A percentile compares a stretch with the other conserved stretches of the same genome.
Conservation (phyloP, 2,888 invertebrate species). For the Agrotis ipsilon region DNA sequence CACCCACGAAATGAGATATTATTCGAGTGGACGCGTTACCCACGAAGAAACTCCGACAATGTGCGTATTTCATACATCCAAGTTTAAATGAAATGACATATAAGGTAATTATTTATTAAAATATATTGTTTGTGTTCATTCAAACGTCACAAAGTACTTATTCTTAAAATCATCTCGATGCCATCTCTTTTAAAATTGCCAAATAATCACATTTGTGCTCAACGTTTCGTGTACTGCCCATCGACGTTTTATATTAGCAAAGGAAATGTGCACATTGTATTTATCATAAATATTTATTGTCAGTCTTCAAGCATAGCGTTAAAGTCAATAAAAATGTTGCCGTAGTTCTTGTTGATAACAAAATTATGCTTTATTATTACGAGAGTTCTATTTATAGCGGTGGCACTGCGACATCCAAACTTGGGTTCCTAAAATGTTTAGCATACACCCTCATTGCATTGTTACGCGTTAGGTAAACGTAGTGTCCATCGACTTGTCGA, state of each 20-base stretch:
- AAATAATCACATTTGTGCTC: conserved; percentile 82
- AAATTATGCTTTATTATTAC: conserved; percentile 86
- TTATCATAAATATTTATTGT: conserved; percentile 81
- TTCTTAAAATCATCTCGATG: conserved; percentile 65
- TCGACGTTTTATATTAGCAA: conserved; percentile 66
- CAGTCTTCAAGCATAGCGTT: conserved; percentile 83
- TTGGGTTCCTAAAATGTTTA: conserved; percentile 80
- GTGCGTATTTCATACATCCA: conserved; percentile 84
- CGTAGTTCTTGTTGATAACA: conserved; percentile 86
- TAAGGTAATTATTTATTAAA: conserved; percentile 72
- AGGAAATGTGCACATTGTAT: conserved; percentile 87
- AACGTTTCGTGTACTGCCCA: conserved; percentile 74
- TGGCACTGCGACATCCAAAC: conserved; percentile 77
- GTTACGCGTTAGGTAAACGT: conserved; percentile 60
- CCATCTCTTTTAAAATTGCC: conserved; percentile 75
- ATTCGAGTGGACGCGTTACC: conserved; percentile 74
- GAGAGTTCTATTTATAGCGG: conserved; percentile 86
- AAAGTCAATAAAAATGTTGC: conserved; percentile 86
- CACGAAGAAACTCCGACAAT: conserved; percentile 75
- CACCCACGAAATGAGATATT: conserved; percentile 62
- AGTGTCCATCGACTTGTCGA: conserved; percentile 65
- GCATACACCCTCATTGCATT: conserved; percentile 51
- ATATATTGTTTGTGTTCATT: conserved; percentile 70
- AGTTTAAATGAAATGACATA: conserved; percentile 68
- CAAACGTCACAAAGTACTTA: conserved; percentile 83